Evolutionary conservation across 2,888 invertebrate species (phyloP).

Genomic region (Smittia sp.): DNA sequence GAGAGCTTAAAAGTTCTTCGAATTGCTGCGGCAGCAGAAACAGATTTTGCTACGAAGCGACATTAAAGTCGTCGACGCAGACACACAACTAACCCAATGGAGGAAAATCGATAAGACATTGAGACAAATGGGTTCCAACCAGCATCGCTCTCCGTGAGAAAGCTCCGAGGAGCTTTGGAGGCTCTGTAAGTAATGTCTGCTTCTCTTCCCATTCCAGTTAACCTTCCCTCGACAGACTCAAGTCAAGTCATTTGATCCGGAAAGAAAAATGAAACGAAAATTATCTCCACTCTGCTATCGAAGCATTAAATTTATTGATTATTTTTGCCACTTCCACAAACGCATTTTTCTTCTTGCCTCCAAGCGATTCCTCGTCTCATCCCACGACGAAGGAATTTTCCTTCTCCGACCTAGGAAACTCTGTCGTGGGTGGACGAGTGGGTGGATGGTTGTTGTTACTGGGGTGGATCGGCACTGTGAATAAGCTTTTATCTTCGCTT

Average conservation of each 20-base stretch:
- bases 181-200: background rate
- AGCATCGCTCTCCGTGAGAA: background rate
- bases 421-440: background rate
- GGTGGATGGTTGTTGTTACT: background rate
- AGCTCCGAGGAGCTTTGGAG: background rate
- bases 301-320: constrained; percentile 38
- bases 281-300: constrained; percentile 23
- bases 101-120: constrained; percentile 24
- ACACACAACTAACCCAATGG: background rate
- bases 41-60: background rate
- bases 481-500: constrained; percentile 8
- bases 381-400: background rate
- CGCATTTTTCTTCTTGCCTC: background rate
- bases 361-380: background rate
- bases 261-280: constrained; percentile 22
- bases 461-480: background rate
- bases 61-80: constrained; percentile 3
- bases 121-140: constrained; percentile 22
- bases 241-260: constrained; percentile 13
- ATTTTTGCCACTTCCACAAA: constrained; percentile 16
- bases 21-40: background rate
- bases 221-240: too few relatives aligned
- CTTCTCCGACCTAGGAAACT: background rate
- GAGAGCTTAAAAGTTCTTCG: background rate
- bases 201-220: too few relatives aligned